Evolutionary conservation across 1,140 invertebrate species (phyloP).

Genomic region (Atta texana): DNA sequence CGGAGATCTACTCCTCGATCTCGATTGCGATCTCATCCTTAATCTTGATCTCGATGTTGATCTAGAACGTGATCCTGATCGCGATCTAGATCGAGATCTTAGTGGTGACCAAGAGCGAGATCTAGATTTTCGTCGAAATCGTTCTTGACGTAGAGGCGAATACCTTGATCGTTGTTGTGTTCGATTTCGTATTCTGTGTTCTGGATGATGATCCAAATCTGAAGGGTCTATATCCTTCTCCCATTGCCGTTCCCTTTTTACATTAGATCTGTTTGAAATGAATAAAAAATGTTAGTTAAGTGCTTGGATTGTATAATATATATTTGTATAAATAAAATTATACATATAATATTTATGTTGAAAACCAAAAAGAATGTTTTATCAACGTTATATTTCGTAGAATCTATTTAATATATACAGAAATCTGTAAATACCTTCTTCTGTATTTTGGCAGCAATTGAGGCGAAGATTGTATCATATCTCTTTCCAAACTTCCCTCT

Average conservation of each 20-base stretch:
- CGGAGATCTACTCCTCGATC: conserved; percentile 72
- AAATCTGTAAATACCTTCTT: conserved; percentile 68
- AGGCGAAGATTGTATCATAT: conserved; percentile 74
- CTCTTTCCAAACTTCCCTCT: conserved; percentile 79
- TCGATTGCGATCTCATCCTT: conserved; percentile 73
- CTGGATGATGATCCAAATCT: conserved; percentile 69
- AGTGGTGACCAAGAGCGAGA: conserved; percentile 75
- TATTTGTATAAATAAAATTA: background rate
- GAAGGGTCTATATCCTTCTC: conserved; percentile 75
- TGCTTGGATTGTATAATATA: background rate
- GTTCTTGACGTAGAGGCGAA: conserved; percentile 62
- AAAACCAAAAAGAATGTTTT: background rate
- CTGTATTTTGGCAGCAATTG: conserved; percentile 59
- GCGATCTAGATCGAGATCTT: conserved; percentile 67
- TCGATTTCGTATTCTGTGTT: conserved; percentile 64
- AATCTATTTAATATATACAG: background rate
- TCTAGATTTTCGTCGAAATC: conserved; percentile 68
- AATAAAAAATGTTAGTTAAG: conserved; percentile 38
- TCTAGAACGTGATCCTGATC: conserved; percentile 68
- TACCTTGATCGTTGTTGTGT: conserved; percentile 65
- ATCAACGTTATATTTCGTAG: background rate
- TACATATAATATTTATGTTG: background rate
- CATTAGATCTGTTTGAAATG: conserved; percentile 59
- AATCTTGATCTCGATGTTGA: conserved; percentile 74
- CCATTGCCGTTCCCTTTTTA: conserved; percentile 73